Evolutionary conservation across 2,888 invertebrate species (phyloP).

Genomic region (Luperina nickerlii): DNA sequence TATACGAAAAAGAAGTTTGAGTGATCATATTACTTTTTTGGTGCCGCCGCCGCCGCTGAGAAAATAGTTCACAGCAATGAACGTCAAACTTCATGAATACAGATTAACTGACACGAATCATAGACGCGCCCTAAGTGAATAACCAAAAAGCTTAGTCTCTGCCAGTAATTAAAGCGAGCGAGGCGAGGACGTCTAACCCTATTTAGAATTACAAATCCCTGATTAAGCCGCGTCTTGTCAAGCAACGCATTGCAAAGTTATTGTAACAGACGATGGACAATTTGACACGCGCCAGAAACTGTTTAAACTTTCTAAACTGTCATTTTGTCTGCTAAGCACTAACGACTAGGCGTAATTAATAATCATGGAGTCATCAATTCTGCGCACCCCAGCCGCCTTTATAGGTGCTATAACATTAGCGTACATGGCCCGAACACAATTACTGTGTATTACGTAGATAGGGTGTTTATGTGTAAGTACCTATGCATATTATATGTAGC

Average conservation of each 20-base stretch:
- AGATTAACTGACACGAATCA: conserved; percentile 64
- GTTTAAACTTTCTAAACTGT: conserved; percentile 36
- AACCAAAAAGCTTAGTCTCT: conserved; percentile 63
- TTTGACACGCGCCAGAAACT: conserved; percentile 39
- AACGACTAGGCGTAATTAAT: conserved; percentile 47
- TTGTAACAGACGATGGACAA: conserved; percentile 36
- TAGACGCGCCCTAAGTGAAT: conserved; percentile 64
- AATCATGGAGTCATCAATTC: conserved; percentile 42
- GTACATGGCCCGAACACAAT: conserved; percentile 36
- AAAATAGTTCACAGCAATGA: conserved; percentile 38
- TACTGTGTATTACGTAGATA: conserved; percentile 30
- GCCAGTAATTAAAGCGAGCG: conserved; percentile 56
- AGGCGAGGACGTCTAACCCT: conserved; percentile 58
- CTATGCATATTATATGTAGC: conserved; percentile 11
- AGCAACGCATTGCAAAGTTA: conserved; percentile 63
- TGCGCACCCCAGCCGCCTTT: conserved; percentile 22
- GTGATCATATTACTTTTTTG: conserved; percentile 44
- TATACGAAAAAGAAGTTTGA: conserved; percentile 52
- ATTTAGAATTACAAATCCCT: conserved; percentile 78
- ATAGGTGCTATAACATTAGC: conserved; percentile 40
- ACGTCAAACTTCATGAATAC: conserved; percentile 65
- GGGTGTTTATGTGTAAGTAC: conserved; percentile 22
- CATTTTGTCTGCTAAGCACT: conserved; percentile 30
- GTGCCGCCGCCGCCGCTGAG: conserved; percentile 28
- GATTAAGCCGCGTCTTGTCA: conserved; percentile 71